Conservation (phyloP, 2,888 invertebrate species). For the Rugalucina vietnamica region DNA sequence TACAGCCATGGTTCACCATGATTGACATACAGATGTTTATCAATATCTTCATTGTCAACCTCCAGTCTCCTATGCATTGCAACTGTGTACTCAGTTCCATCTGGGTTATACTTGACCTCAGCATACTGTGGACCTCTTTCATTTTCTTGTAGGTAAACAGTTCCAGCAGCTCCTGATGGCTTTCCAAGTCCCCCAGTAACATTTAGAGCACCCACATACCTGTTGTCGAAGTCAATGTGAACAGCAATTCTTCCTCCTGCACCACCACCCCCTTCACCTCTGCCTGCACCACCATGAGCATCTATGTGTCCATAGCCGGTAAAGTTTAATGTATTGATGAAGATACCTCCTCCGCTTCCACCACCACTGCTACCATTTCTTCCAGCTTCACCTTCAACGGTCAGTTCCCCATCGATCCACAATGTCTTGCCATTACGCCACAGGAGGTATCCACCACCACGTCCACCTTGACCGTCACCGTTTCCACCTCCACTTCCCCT, state of each 20-base stretch:
- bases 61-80: conserved; percentile 68
- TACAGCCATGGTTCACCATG: conserved; percentile 76
- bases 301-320: conserved; percentile 74
- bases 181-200: conserved; percentile 69
- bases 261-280: conserved; percentile 67
- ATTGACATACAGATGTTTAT: conserved; percentile 65
- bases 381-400: conserved; percentile 67
- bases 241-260: conserved; percentile 72
- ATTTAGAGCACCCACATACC: conserved; percentile 67
- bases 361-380: conserved; percentile 69
- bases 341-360: conserved; percentile 74
- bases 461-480: conserved; percentile 69
- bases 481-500: conserved; percentile 75
- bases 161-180: conserved; percentile 76
- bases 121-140: conserved; percentile 76
- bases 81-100: conserved; percentile 41
- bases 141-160: conserved; percentile 73
- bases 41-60: conserved; percentile 72
- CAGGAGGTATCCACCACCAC: conserved; percentile 72
- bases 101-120: conserved; percentile 71
- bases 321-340: conserved; percentile 72
- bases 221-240: conserved; percentile 68
- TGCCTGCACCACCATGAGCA: conserved; percentile 69
- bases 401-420: conserved; percentile 71
- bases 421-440: conserved; percentile 70